phyloP scores from a whole-genome alignment of 2,888 invertebrate species.

The Dysmachus trigonus region DNA sequence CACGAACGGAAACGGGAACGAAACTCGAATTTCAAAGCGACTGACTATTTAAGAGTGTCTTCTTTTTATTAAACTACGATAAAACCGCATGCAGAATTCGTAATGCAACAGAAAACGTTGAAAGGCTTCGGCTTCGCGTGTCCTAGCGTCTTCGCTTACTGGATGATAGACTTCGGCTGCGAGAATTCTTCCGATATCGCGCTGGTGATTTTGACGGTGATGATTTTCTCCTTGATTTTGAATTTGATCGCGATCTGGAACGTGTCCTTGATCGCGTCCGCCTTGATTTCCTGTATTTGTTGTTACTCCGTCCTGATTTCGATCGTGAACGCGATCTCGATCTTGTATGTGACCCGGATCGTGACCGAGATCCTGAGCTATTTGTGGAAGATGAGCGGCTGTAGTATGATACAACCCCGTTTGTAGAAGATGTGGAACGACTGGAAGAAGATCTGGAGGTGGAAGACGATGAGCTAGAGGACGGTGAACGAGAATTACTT shows the following conservation, averaged over 20 bases:
- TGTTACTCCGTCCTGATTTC: constrained; percentile 51
- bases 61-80: constrained; percentile 2
- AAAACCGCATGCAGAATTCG: constrained; percentile 11
- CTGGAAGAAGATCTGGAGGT: constrained; percentile 30
- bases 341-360: background rate
- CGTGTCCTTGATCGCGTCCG: constrained; percentile 46
- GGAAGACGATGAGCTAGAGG: constrained; percentile 43
- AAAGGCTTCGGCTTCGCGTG: background rate
- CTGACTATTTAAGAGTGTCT: constrained; percentile 7
- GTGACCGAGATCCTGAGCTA: constrained; percentile 7
- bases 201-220: constrained; percentile 47
- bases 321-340: constrained; percentile 51
- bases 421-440: background rate
- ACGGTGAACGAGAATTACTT: constrained; percentile 55
- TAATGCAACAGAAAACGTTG: background rate
- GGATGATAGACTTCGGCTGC: constrained; percentile 48
- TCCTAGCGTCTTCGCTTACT: constrained; percentile 50
- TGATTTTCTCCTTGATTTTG: constrained; percentile 44
- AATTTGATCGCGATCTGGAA: constrained; percentile 51
- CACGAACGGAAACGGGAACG: background rate
- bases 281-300: constrained; percentile 45
- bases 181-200: constrained; percentile 48
- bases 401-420: background rate
- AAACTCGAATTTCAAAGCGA: constrained; percentile 10
- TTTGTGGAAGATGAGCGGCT: background rate